phyloP scores from a whole-genome alignment of 2,888 invertebrate species.

The Marasmarcha lunaedactyla region DNA sequence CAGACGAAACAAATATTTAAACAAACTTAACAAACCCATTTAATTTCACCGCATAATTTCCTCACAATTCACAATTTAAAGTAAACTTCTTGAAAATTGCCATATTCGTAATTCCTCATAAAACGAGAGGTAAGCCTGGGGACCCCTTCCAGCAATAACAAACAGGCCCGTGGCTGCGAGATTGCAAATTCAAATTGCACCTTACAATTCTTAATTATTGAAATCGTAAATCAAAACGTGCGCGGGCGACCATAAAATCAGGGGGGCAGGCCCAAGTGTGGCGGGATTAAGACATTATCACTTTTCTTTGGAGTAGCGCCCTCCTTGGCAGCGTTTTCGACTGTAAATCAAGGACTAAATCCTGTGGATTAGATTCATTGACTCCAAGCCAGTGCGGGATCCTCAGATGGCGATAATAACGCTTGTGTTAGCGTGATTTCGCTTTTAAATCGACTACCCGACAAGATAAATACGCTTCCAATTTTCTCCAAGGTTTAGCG shows the following conservation, averaged over 20 bases:
- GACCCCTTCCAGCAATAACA: constrained; percentile 66
- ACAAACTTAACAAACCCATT: no score
- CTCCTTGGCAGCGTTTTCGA: constrained; percentile 44
- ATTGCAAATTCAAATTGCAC: constrained; percentile 66
- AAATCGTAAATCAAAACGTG: constrained; percentile 70
- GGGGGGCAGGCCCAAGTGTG: constrained; percentile 56
- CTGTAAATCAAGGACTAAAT: constrained; percentile 71
- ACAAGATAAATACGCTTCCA: constrained; percentile 61
- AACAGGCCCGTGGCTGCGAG: constrained; percentile 56
- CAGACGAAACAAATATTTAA: no score
- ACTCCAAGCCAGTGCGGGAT: constrained; percentile 53
- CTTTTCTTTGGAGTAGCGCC: constrained; percentile 71
- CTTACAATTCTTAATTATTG: constrained; percentile 71
- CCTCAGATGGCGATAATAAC: constrained; percentile 60
- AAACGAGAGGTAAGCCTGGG: constrained; percentile 44
- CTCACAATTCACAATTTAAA: constrained; percentile 26
- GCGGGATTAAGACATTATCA: constrained; percentile 77
- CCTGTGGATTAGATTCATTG: constrained; percentile 71
- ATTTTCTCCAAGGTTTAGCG: constrained; percentile 50
- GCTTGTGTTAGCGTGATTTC: constrained; percentile 65
- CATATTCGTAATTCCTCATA: constrained; percentile 42
- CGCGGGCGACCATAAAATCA: constrained; percentile 66
- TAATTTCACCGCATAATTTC: background rate
- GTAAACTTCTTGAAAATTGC: constrained; percentile 36
- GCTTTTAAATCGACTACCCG: constrained; percentile 64